A percentile compares a stretch with the other conserved stretches of the same genome.
These are phyloP conservation scores for Pristis pectinata DNA, from an alignment of 2,797 vertebrate species.

Conservation along the genomic window DNA sequence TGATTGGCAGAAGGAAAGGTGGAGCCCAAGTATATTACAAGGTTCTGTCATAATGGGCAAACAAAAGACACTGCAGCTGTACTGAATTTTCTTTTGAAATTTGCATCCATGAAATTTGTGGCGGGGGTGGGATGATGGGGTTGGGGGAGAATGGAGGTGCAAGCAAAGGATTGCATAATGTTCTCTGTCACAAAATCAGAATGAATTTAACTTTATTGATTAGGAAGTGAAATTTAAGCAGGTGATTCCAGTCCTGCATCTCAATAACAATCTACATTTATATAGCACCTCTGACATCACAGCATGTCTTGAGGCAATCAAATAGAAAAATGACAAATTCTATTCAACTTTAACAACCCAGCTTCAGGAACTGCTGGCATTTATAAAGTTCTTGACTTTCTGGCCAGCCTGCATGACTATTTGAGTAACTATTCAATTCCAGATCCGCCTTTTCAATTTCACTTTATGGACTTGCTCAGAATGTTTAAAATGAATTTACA, in stretches of 20 bases:
- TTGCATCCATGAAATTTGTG: neutral
- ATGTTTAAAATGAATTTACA: neutral
- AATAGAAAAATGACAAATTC: neutral
- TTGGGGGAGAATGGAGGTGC: no score
- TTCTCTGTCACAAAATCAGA: neutral
- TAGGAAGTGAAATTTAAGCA: neutral
- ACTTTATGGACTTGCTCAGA: neutral
- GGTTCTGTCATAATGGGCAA: neutral
- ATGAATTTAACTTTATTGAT: neutral
- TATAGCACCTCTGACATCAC: no score
- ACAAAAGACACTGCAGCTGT: neutral
- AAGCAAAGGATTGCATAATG: neutral
- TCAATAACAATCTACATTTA: no score
- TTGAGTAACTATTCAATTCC: neutral
- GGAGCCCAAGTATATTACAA: neutral
- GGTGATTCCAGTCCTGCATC: neutral
- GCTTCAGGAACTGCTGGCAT: neutral
- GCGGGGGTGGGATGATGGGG: no score
- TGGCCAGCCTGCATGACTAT: neutral
- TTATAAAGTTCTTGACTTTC: neutral
- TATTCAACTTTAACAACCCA: neutral
- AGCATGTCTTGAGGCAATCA: neutral
- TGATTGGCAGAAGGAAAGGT: neutral
- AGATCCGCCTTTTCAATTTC: neutral
- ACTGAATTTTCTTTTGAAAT: neutral